Percentiles rank a stretch among this genome's conserved stretches.
These are phyloP conservation scores for Polypedilum pembai DNA, from an alignment of 1,140 invertebrate genomes.

Conservation along the genomic window DNA sequence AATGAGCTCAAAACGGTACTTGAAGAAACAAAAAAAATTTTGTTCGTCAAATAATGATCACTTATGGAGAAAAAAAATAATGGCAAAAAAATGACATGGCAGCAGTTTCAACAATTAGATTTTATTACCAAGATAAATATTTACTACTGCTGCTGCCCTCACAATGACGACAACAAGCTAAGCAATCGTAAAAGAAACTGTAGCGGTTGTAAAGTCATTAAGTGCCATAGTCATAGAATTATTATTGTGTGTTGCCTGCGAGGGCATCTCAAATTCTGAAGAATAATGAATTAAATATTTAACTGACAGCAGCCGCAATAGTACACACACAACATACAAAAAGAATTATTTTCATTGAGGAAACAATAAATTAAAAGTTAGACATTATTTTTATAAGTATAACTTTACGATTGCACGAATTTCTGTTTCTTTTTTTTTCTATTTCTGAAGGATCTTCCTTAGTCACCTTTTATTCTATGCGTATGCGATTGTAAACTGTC, in stretches of 20 bases:
- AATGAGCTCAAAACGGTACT: not conserved
- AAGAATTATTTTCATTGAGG: not conserved
- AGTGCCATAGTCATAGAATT: not conserved
- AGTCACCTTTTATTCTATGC: not conserved
- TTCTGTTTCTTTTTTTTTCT: not conserved
- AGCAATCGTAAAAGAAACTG: not conserved
- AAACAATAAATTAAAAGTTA: not conserved
- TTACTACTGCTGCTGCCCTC: no score
- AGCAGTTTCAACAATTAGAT: no score
- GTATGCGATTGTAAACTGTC: not conserved
- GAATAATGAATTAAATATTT: not conserved
- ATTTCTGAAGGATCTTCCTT: conserved; percentile 11
- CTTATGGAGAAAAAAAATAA: no score
- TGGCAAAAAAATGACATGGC: no score
- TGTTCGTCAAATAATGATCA: no score
- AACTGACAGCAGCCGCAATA: no score
- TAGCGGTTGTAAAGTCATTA: conserved; percentile 12
- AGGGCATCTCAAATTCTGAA: conserved; percentile 9
- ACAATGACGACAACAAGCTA: no score
- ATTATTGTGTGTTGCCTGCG: not conserved
- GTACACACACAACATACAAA: no score
- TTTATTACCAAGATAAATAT: no score
- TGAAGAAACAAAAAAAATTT: no score
- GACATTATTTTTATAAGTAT: no score
- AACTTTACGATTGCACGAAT: no score